phyloP scores from a whole-genome alignment of 1,140 invertebrate species.

The Danaus melanippus region DNA sequence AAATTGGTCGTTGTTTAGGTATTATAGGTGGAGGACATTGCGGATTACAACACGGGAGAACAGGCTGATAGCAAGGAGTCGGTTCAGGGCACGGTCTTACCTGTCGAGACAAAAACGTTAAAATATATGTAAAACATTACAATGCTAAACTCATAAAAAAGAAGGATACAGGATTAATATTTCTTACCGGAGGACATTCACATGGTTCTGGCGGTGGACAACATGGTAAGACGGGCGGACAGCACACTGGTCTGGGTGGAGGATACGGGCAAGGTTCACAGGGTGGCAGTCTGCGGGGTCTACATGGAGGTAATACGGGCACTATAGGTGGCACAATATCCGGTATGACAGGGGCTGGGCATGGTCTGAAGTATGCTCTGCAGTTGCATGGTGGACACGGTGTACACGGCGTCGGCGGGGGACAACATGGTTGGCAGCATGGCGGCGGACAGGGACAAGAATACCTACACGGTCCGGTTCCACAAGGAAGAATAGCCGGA shows the following conservation, averaged over 20 bases:
- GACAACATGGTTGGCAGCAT: constrained; percentile 52
- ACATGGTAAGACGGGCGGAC: constrained; percentile 53
- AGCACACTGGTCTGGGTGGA: constrained; percentile 46
- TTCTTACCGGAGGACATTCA: constrained; percentile 53
- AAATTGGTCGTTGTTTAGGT: constrained; percentile 54
- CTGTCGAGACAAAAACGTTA: constrained; percentile 27
- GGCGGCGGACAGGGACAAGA: constrained; percentile 42
- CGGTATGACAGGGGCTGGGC: constrained; percentile 49
- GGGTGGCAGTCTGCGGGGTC: constrained; percentile 39
- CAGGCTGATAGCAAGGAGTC: constrained; percentile 48
- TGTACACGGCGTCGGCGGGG: constrained; percentile 51
- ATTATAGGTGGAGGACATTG: constrained; percentile 57
- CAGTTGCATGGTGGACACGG: constrained; percentile 55
- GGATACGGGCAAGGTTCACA: constrained; percentile 39
- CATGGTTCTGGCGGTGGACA: constrained; percentile 58
- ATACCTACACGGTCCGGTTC: constrained; percentile 35
- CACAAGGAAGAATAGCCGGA: constrained; percentile 52
- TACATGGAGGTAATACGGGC: constrained; percentile 46
- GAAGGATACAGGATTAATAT: too few relatives aligned
- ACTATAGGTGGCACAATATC: constrained; percentile 53
- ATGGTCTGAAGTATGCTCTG: constrained; percentile 38
- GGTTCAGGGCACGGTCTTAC: constrained; percentile 49
- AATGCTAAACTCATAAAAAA: too few relatives aligned
- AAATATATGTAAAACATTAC: too few relatives aligned
- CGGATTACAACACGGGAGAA: constrained; percentile 56